phyloP scores from a whole-genome alignment of 2,888 invertebrate species.

The Arge pagana region DNA sequence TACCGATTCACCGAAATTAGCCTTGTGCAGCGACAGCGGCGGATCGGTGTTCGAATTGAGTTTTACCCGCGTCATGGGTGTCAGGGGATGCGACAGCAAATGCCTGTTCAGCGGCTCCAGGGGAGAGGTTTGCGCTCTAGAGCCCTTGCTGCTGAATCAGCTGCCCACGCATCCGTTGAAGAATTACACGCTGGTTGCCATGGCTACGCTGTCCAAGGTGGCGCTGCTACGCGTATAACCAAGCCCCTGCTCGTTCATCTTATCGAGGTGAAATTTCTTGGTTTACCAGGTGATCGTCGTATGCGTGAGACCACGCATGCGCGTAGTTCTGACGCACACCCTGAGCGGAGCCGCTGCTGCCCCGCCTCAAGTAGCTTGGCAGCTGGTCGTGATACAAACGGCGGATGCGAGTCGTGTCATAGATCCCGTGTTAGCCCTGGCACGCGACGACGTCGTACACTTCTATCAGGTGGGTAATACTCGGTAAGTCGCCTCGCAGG shows the following conservation, averaged over 20 bases:
- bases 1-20: conserved; percentile 74
- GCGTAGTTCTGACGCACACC: conserved; percentile 78
- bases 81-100: conserved; percentile 85
- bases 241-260: neutral
- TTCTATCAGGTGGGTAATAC: conserved; percentile 74
- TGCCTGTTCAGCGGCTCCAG: conserved; percentile 97
- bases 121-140: conserved; percentile 86
- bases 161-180: conserved; percentile 70
- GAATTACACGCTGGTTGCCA: conserved; percentile 80
- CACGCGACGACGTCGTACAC: conserved; percentile 79
- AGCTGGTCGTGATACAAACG: conserved; percentile 82
- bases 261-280: too few species aligned
- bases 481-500: neutral
- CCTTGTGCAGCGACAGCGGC: conserved; percentile 86
- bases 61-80: conserved; percentile 86
- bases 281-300: conserved; percentile 72
- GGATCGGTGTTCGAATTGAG: conserved; percentile 95
- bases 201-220: conserved; percentile 92
- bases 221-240: conserved; percentile 27
- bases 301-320: conserved; percentile 75
- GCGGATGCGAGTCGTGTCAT: conserved; percentile 68
- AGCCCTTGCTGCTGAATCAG: conserved; percentile 68
- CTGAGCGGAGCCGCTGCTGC: conserved; percentile 74
- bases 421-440: conserved; percentile 89
- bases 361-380: conserved; percentile 92